Evolutionary conservation across 2,113 vertebrate species (phyloP), one percentile per base, ranked within the genome.

Genomic region (Ivindomyrus marchei): DNA sequence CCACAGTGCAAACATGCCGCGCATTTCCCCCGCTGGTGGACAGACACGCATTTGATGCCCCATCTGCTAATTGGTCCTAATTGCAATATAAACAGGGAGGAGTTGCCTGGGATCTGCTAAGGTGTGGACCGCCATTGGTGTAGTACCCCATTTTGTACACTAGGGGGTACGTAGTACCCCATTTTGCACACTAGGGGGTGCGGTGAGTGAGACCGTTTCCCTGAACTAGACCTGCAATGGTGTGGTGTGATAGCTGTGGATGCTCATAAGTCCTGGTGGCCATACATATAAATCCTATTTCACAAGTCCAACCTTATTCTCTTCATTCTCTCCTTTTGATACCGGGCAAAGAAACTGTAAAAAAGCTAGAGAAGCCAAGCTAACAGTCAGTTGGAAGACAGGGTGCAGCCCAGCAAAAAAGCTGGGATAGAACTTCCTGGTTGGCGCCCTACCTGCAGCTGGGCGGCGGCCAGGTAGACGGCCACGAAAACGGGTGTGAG

Each of bases 401-500:
- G 10, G n/a, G 58, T 66, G 62, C 10, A 31, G 62, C 10, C 62
- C 62, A 70, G n/a, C n/a, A 9, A 21, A 39, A 39, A 45, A 19
- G 39, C 77, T 0, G 10, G 42, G 15, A 7, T 1, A 11, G 46
- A 31, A 19, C 39, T 24, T 94, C 96, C 70, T 24, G 49, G 27
- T 6, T 46, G 95, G 95, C 95, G 95, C 74, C 95, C 95, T 94
- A 99, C 98, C 97, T 99, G 98, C 84, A 99, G 94, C 89, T 98
- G 93, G 46, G 98, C 98, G 74, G 98, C 97, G 91, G 98, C 94
- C 90, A 99, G 95, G 93, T 97, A 99, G 0, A 99, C 98, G 0
- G 94, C 94, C 90, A 97, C 96, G 13, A 99, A 99, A 94, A 98
- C 96, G 21, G 97, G 94, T 0, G 98, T 99, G 91, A 99, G 94